phyloP scores from a whole-genome alignment of 2,888 invertebrate species.

The Beris chalybata region DNA sequence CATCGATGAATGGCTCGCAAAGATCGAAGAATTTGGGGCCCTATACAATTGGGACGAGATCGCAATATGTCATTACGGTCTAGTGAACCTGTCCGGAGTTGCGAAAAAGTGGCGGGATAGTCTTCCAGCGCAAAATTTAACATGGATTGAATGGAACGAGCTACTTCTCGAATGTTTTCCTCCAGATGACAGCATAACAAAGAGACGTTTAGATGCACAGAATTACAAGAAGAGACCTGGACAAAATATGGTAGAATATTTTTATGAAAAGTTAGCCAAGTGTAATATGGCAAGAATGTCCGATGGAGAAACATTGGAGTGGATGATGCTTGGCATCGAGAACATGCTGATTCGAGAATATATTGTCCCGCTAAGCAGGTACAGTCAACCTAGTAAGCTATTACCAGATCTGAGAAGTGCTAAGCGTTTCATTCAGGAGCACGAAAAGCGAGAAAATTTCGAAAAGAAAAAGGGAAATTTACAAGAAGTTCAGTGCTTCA shows the following conservation, averaged over 20 bases:
- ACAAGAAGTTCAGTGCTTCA: too few relatives aligned
- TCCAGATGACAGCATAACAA: too few relatives aligned
- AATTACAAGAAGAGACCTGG: too few relatives aligned
- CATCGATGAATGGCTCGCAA: not conserved
- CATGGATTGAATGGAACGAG: too few relatives aligned
- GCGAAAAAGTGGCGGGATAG: slow-evolving; percentile 3
- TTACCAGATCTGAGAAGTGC: slow-evolving; percentile 4
- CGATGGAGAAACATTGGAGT: not conserved
- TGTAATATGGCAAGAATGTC: not conserved
- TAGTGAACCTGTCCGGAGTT: not conserved
- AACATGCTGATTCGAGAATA: slow-evolving; percentile 1
- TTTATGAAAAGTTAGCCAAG: not conserved
- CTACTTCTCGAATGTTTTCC: too few relatives aligned
- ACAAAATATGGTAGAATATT: slow-evolving; percentile 11
- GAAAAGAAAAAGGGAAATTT: too few relatives aligned
- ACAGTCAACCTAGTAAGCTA: slow-evolving; percentile 6
- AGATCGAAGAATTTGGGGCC: not conserved
- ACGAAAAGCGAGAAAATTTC: too few relatives aligned
- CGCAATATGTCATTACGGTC: not conserved
- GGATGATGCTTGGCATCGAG: not conserved
- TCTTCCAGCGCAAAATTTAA: too few relatives aligned
- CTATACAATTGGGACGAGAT: not conserved
- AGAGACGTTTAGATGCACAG: too few relatives aligned
- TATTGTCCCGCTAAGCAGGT: slow-evolving; percentile 5
- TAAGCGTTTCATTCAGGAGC: not conserved